These are phyloP conservation scores for Hirudinaria manillensis DNA, from an alignment of 2,888 invertebrate species.

Conservation along the genomic window DNA sequence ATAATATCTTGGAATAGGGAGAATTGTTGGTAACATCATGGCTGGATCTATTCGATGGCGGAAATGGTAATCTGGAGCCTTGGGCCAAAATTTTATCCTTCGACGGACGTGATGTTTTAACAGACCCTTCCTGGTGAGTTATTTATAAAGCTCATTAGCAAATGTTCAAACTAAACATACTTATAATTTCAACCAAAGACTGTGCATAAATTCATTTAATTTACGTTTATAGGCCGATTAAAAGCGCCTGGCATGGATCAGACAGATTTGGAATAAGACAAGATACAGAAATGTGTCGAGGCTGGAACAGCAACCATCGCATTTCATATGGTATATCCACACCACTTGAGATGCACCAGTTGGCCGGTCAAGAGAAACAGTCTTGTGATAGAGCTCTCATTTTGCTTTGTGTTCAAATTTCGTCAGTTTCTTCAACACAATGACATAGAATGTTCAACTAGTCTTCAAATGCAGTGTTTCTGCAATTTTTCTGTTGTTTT, in stretches of 20 bases:
- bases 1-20: too few species aligned
- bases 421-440: too few species aligned
- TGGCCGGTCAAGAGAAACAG: too few species aligned
- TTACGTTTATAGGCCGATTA: neutral
- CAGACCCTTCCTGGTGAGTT: neutral
- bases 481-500: too few species aligned
- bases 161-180: neutral
- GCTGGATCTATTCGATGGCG: neutral
- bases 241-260: slow-evolving; percentile 9
- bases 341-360: neutral
- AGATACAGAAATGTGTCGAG: neutral
- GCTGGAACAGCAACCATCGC: neutral
- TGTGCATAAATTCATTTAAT: neutral
- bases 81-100: neutral
- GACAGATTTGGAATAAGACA: neutral
- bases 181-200: neutral
- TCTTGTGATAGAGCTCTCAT: too few species aligned
- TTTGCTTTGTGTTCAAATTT: too few species aligned
- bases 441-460: too few species aligned
- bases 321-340: neutral
- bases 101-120: neutral
- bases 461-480: too few species aligned
- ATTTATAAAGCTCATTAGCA: neutral
- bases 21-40: neutral
- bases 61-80: neutral